A percentile compares a stretch with the other conserved stretches of the same genome.
Conservation (phyloP, 1,140 invertebrate genomes). For the Pentalonia nigronervosa region DNA sequence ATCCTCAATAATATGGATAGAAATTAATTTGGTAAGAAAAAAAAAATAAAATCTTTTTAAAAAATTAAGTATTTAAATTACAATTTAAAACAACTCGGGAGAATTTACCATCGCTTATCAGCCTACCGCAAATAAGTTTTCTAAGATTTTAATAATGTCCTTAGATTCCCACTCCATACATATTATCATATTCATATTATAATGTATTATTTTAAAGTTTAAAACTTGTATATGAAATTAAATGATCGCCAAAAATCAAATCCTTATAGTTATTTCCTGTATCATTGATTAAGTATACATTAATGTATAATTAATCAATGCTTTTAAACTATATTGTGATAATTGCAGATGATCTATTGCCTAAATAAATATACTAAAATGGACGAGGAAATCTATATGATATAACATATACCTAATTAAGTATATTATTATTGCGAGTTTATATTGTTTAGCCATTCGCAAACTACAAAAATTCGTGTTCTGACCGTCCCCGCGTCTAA, state of each 20-base stretch:
- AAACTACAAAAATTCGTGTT: slow-evolving; percentile 16
- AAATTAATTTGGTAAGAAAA: too few species aligned
- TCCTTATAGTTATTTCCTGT: neutral
- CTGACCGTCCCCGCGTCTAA: neutral
- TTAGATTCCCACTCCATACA: neutral
- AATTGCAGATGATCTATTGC: neutral
- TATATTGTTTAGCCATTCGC: neutral
- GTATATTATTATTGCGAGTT: neutral
- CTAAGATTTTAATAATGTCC: neutral
- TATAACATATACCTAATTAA: neutral
- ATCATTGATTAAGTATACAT: too few species aligned
- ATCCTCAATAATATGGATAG: too few species aligned
- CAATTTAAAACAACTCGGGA: neutral
- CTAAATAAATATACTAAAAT: neutral
- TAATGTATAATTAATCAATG: too few species aligned
- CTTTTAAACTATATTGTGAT: neutral
- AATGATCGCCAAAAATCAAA: too few species aligned
- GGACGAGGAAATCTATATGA: neutral
- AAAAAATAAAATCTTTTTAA: too few species aligned
- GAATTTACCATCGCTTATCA: neutral
- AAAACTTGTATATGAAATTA: neutral
- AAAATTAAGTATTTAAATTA: too few species aligned
- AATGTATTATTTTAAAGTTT: neutral
- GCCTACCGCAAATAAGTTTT: neutral
- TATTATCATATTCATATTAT: neutral